Evolutionary conservation across 2,888 invertebrate species (phyloP), one percentile per base, ranked within the genome.

Genomic region (Dione vanillae): DNA sequence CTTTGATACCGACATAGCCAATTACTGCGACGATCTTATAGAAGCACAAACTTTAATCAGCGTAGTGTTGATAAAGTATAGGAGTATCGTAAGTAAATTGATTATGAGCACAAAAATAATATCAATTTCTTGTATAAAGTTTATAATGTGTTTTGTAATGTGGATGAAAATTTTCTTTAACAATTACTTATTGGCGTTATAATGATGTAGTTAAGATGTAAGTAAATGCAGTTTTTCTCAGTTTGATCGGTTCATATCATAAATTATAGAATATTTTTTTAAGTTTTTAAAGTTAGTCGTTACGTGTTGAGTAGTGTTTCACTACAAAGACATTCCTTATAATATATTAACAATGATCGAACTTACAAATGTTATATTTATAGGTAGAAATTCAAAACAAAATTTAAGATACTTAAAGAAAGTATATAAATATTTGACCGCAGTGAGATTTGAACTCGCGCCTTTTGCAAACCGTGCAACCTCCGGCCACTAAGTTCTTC

Each of bases 1-100:
- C 87, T 88, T 87, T 86, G 85, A 85, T 79, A 80, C 70, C 71
- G 75, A 77, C 78, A 77, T 66, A 76, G 76, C 78, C 78, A 82
- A 84, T 84, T 84, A 83, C 80, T 78, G 61, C 75, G 77, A 77
- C 73, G 78, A 74, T 72, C 70, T 74, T 67, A 65, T 65, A 56
- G 67, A 69, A 47, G 61, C 12, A 51, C 61, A 58, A 71, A 71
- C 40, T 71, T 72, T 75, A 74, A 74, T 73, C 74, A 75, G 73
- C 40, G 20, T 59, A 64, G 64, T 61, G 61, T 61, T 61, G 61
- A 61, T 61, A 61, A 45, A 61, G 45, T 61, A 45, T 16, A 45
- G 27, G 47, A 51, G 27, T 14, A 19, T 35, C 52, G 37, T 11
- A 40, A 37, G 62, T 67, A 70, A 62, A 71, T 67, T 71, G 62